These are phyloP conservation scores for Paratrypauchen microcephalus DNA, from an alignment of 2,797 vertebrate genomes.

Conservation along the genomic window DNA sequence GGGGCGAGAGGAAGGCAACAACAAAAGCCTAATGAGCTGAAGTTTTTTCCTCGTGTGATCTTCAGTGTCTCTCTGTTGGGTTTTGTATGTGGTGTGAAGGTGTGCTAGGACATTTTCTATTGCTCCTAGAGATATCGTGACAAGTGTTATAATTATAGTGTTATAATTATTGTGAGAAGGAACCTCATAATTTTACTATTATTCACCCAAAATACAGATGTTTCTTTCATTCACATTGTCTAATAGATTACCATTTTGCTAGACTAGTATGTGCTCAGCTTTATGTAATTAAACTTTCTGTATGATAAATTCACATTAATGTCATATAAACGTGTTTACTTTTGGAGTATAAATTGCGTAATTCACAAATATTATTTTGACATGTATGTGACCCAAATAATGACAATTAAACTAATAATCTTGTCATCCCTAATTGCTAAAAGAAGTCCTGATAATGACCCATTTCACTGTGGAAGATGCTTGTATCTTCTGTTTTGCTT, in stretches of 20 bases:
- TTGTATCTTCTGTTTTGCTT: neutral
- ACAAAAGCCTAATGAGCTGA: slow-evolving; percentile 35
- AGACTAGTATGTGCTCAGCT: neutral
- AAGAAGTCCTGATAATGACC: neutral
- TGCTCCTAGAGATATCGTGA: too few relatives aligned
- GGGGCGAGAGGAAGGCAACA: slow-evolving; percentile 34
- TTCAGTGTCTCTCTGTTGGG: neutral
- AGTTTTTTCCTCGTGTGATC: neutral
- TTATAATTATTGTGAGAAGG: too few relatives aligned
- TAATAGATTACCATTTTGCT: neutral
- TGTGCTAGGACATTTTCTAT: neutral
- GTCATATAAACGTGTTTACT: neutral
- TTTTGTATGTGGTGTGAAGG: neutral
- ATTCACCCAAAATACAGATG: neutral
- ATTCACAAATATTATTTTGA: neutral
- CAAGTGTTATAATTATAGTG: too few relatives aligned
- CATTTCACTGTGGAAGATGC: neutral
- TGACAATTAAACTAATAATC: neutral
- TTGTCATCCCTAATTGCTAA: neutral
- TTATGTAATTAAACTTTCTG: neutral
- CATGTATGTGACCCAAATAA: neutral
- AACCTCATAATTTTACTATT: too few relatives aligned
- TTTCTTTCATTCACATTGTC: neutral
- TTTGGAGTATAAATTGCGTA: neutral
- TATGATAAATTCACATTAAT: neutral